Evolutionary conservation across 64 coral and sea anemone genomes (phyloP).

Genomic region (Stylophora pistillata): DNA sequence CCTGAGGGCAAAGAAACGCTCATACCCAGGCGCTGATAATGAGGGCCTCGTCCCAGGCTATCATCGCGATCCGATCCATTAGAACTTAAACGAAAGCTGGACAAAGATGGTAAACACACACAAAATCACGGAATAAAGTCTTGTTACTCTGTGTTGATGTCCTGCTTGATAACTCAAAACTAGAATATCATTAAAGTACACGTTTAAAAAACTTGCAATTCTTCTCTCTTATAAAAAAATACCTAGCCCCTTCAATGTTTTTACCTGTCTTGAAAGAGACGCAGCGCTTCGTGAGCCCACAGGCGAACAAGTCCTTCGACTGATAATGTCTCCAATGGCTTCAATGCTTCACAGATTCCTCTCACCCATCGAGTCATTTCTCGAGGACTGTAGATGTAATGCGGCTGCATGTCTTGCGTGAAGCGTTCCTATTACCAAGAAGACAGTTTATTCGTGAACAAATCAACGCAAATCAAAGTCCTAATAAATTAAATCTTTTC

Average conservation of each 20-base stretch:
- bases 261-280: slow-evolving; percentile 96
- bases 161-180: too few relatives aligned
- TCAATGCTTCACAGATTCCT: slow-evolving; percentile 93
- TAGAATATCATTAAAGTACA: too few relatives aligned
- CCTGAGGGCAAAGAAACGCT: too few relatives aligned
- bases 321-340: slow-evolving; percentile 87
- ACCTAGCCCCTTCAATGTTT: background rate
- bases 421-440: slow-evolving; percentile 76
- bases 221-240: background rate
- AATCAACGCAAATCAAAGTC: background rate
- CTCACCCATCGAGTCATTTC: slow-evolving; percentile 98
- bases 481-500: too few relatives aligned
- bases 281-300: slow-evolving; percentile 96
- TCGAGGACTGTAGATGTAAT: slow-evolving; percentile 99
- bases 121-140: too few relatives aligned
- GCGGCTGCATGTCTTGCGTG: slow-evolving; percentile 99
- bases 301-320: slow-evolving; percentile 85
- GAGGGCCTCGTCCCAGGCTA: too few relatives aligned
- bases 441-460: too few relatives aligned
- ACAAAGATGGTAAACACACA: too few relatives aligned
- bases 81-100: too few relatives aligned
- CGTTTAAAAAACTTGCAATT: background rate
- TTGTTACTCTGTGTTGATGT: too few relatives aligned
- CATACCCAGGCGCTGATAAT: too few relatives aligned
- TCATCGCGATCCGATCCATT: too few relatives aligned